Evolutionary conservation across 2,888 invertebrate genomes (phyloP), one percentile per base, ranked within the genome.

Genomic region (Spilarctia lutea): DNA sequence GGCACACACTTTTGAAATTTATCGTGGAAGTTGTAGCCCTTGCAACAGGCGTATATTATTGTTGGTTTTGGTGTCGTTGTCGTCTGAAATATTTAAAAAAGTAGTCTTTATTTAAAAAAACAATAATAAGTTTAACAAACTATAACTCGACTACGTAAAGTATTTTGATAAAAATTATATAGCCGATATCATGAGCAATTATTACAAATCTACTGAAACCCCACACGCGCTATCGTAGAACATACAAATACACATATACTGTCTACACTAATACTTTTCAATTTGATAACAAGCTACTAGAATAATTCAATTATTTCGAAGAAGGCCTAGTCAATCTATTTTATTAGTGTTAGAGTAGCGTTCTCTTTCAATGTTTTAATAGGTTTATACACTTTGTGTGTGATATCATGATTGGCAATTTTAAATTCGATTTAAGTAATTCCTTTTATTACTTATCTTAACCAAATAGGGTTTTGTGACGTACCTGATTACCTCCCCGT

Each of bases 1-100:
- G 66, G 66, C 16, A 67, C 56, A 35, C 39, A 76, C 56, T 8
- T 68, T 65, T 63, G 4, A 63, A 30, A 30, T 30, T 30, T 18
- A 30, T 63, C 63, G 30, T 63, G 8, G 63, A 18, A 63, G 63
- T 8, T 30, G 8, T 63, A 63, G 63, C 2, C 8, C 30, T 8
- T 18, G 18, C 63, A 63, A 18, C 63, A 63, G 2, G 30, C 18
- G 30, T 63, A 63, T 30, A 63, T 10, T 11, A 39, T 1, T 30
- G 16, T 18, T 8, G 18, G 63, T 63, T 30, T 6, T 30, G 30
- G 18, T 30, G 18, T 7, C 7, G 30, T 63, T 30, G 27, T 11
- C 30, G 2, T 63, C 63, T 63, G 63, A 30, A 63, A 63, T 30
- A 30, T 63, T 18, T 30, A 63, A 63, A 6, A 18, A 18, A 30